A percentile compares a stretch with the other conserved stretches of the same genome.
phyloP scores from a whole-genome alignment of 2,113 vertebrate genomes.

The Neofelis nebulosa region DNA sequence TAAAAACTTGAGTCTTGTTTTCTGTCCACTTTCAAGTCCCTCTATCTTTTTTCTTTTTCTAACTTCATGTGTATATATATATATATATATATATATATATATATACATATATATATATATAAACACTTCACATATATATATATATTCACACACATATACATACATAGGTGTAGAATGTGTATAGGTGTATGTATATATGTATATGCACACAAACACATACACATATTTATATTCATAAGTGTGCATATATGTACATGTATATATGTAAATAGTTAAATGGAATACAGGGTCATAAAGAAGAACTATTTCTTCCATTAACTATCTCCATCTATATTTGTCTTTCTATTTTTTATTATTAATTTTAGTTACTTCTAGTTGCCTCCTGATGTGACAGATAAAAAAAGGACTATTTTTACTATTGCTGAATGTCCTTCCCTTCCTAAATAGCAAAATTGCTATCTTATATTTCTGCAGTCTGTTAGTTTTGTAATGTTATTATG shows the following conservation, averaged over 20 bases:
- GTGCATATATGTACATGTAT: neutral
- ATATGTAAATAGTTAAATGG: neutral
- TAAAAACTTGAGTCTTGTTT: neutral
- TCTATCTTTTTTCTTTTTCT: neutral
- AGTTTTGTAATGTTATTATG: neutral
- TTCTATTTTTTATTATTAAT: neutral
- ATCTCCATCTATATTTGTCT: neutral
- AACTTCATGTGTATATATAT: neutral
- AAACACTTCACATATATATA: neutral
- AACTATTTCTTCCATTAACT: neutral
- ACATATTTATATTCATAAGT: neutral
- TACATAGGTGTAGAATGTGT: no score
- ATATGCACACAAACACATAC: neutral
- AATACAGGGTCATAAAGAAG: neutral
- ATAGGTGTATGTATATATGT: neutral
- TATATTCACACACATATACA: no score
- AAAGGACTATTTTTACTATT: neutral
- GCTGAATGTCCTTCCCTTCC: neutral
- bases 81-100: accelerated
- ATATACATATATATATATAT: neutral
- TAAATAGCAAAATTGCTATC: neutral
- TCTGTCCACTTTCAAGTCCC: neutral
- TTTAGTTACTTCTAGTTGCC: neutral
- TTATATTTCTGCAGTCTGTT: neutral
- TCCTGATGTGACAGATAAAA: neutral